Evolutionary conservation across 2,888 invertebrate species (phyloP).

Genomic region (Dryocosmus kuriphilus): DNA sequence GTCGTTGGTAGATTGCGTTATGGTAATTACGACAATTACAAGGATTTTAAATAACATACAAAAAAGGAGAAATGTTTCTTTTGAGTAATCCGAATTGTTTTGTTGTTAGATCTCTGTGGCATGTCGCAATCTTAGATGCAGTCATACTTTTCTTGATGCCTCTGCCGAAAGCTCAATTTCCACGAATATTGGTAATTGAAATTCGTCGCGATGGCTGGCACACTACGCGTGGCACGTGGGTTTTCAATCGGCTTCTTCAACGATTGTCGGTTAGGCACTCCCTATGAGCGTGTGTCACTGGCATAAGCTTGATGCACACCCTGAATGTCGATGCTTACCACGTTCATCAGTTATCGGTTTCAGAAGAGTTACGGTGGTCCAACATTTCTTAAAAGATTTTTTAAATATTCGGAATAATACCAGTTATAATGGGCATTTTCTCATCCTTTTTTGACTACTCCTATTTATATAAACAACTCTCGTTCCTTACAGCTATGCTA

Average conservation of each 20-base stretch:
- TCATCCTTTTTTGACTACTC: too few relatives aligned
- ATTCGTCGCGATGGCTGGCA: conserved; percentile 58
- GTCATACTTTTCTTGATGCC: conserved; percentile 8
- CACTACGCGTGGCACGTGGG: conserved; percentile 64
- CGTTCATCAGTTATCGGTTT: conserved; percentile 6
- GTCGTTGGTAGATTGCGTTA: background rate
- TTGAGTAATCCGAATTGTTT: background rate
- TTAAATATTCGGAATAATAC: background rate
- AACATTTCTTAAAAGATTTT: background rate
- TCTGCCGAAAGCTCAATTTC: conserved; percentile 56
- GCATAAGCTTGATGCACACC: conserved; percentile 30
- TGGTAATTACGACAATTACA: background rate
- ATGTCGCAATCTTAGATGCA: conserved; percentile 22
- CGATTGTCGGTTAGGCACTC: conserved; percentile 48
- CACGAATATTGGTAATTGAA: conserved; percentile 58
- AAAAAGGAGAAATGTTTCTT: background rate
- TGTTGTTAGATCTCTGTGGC: background rate
- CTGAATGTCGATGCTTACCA: conserved; percentile 40
- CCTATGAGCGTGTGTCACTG: conserved; percentile 39
- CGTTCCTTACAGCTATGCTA: too few relatives aligned
- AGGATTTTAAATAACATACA: background rate
- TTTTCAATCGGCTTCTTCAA: conserved; percentile 58
- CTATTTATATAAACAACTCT: too few relatives aligned
- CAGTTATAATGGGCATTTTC: too few relatives aligned
- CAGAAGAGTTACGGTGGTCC: background rate